Base-by-base conservation (phyloP, 2,888 invertebrate genomes). In the Podabrus alpinus region DNA sequence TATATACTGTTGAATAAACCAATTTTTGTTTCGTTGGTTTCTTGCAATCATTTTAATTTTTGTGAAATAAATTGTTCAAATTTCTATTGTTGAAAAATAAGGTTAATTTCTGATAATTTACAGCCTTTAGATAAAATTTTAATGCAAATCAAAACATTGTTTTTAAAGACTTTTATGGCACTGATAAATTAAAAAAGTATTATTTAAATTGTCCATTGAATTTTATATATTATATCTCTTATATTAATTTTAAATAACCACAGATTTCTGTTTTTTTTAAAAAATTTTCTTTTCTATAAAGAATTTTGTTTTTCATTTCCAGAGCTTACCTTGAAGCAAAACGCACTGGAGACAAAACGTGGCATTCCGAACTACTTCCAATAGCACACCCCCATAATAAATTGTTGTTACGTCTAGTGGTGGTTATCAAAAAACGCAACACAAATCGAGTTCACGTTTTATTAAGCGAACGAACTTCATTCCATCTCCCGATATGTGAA, bases 401-500 rank as follows among this genome's bases (percentile, higher is more conserved):
- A 85, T 91, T 96, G 79, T 90, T 95, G 77, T 87, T 97, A 78
- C 90, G 96, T 73, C 88, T 97, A 66, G 90, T 96, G 68, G 92
- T 96, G 72, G 92, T 94, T 70, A 94, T 95, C 69, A 93, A 94
- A 80, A 95, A 94, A 85, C 92, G 93, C 85, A 90, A 93, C 82
- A 94, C 94, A 84, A 97, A 97, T 87, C 92, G 92, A 78, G 90
- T 96, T 74, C 94, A 95, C 87, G 92, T 97, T n/a, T 88, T 97
- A 75, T 89, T 96, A 64, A 95, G 96, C 84, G 96, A 97, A 85
- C 94, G 94, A 85, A 94, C 93, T 69, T 90, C 92, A 24, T 92
- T 94, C 84, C 96, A 97, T 88, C 91, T 97, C 81, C 97, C 97
- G 21, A 91, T 94, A 15, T 96, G 95, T 85, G 96, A 97, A 88